Conservation (phyloP, 2,797 vertebrate genomes). For the Bradypus variegatus region DNA sequence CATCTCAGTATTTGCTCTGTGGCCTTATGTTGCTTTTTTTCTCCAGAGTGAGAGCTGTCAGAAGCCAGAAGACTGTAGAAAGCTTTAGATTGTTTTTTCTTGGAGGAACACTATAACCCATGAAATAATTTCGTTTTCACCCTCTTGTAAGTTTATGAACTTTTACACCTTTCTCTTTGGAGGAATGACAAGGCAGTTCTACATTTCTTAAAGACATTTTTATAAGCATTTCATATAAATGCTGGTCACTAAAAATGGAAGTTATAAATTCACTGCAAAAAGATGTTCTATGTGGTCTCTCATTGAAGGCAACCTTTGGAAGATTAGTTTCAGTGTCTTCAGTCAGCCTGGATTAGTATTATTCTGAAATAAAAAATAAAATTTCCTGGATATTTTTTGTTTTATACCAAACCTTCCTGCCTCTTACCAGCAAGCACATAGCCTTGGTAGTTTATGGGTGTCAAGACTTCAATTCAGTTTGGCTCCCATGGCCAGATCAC, state of each 20-base stretch:
- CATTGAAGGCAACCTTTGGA: neutral
- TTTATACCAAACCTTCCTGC: neutral
- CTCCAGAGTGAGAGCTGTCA: neutral
- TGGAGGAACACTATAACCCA: neutral
- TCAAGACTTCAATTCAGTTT: neutral
- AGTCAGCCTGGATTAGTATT: neutral
- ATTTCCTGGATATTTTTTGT: neutral
- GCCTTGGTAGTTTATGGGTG: neutral
- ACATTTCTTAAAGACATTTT: constrained; percentile 11
- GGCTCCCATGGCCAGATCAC: neutral
- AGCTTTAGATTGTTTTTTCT: constrained; percentile 8
- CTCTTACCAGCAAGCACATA: neutral
- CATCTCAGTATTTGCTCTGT: constrained; percentile 4
- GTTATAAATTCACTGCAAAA: constrained; percentile 16
- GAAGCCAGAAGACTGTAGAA: neutral
- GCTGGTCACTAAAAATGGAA: neutral
- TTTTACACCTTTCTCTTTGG: constrained; percentile 10
- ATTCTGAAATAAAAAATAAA: constrained; percentile 9
- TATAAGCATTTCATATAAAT: neutral
- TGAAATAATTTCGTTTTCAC: constrained; percentile 9
- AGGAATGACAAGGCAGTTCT: neutral
- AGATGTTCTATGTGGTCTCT: neutral
- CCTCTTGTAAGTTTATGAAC: neutral
- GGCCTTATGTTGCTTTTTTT: neutral
- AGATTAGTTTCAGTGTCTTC: neutral